phyloP scores from a whole-genome alignment of 2,797 vertebrate species.

The Acanthis flammea region DNA sequence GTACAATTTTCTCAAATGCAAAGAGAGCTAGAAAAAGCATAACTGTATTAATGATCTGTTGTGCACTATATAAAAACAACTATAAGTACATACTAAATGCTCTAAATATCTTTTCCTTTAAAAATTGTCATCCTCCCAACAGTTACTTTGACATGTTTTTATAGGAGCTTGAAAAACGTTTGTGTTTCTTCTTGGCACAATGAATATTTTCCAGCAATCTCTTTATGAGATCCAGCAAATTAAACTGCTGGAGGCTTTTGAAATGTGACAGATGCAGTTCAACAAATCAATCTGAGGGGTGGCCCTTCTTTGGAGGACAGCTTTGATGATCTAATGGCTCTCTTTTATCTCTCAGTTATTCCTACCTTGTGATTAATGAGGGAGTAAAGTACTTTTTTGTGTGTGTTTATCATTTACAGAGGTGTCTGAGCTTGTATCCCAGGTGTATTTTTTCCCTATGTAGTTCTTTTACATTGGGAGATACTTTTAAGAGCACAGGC shows the following conservation, averaged over 20 bases:
- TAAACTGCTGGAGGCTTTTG: conserved; percentile 24
- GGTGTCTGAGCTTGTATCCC: not conserved
- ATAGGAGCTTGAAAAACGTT: not conserved
- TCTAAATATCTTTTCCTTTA: not conserved
- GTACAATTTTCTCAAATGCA: not conserved
- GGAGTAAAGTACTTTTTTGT: not conserved
- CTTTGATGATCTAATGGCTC: conserved; percentile 6
- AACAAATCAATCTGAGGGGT: not conserved
- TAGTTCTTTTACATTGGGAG: not conserved
- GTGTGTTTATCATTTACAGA: not conserved
- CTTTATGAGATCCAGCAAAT: not conserved
- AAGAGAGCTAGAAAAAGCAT: not conserved
- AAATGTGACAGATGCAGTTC: not conserved
- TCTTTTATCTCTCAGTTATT: not conserved
- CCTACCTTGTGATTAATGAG: not conserved
- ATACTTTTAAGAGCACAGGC: not conserved
- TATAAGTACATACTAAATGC: not conserved
- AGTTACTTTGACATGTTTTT: not conserved
- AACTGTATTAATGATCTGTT: not conserved
- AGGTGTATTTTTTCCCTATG: not conserved
- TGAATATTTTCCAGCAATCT: conserved; percentile 20
- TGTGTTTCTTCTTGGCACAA: not conserved
- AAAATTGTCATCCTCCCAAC: not conserved
- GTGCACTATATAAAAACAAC: not conserved
- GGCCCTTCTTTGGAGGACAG: not conserved